Conservation (phyloP, 2,888 invertebrate genomes). For the Odontomyia ornata region DNA sequence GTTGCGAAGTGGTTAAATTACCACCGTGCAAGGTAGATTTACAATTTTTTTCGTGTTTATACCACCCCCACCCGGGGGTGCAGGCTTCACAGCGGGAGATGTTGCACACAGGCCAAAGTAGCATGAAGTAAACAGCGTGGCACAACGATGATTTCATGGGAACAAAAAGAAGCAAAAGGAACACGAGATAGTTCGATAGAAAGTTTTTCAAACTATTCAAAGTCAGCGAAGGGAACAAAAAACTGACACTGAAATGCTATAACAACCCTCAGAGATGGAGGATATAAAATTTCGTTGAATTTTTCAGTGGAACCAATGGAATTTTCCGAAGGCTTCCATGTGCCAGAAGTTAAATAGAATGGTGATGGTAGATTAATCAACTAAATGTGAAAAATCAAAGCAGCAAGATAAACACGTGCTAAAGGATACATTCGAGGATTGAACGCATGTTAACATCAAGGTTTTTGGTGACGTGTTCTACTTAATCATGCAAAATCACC, state of each 20-base stretch:
- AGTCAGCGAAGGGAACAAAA: constrained; percentile 26
- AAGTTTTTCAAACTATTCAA: constrained; percentile 37
- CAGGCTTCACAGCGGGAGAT: neutral
- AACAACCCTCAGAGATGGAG: neutral
- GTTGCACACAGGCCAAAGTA: neutral
- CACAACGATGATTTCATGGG: neutral
- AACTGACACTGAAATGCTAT: constrained; percentile 26
- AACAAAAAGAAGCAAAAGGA: no score
- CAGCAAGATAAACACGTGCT: no score
- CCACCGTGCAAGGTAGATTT: constrained; percentile 19
- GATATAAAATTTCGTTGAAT: neutral
- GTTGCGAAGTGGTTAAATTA: constrained; percentile 41
- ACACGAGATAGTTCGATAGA: constrained; percentile 1
- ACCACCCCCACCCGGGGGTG: neutral
- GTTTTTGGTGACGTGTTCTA: no score
- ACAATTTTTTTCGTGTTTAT: neutral
- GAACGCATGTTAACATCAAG: no score
- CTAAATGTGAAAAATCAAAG: no score
- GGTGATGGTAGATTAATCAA: no score
- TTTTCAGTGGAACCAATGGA: constrained; percentile 11
- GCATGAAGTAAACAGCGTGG: neutral
- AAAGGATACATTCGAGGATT: no score
- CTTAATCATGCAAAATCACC: no score
- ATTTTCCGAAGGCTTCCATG: neutral
- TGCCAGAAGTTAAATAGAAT: neutral